A percentile compares a stretch with the other conserved stretches of the same genome.
These are phyloP conservation scores for Acromyrmex heyeri DNA, from an alignment of 1,140 invertebrate genomes.

Conservation along the genomic window DNA sequence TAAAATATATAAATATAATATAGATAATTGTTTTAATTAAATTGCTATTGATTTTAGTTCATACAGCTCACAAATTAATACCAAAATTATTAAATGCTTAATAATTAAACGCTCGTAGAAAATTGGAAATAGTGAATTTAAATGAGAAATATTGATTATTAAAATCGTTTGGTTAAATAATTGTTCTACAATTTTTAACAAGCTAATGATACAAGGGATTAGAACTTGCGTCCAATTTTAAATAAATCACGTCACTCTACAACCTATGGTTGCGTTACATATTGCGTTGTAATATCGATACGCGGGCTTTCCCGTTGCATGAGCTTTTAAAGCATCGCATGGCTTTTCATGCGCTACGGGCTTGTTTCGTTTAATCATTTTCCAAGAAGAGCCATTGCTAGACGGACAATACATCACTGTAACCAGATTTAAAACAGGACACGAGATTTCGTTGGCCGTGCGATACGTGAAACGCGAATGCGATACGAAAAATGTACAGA, in stretches of 20 bases:
- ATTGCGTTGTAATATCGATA: slow-evolving; percentile 30
- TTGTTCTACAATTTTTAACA: not conserved
- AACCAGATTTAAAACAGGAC: slow-evolving; percentile 77
- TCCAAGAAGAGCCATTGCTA: slow-evolving; percentile 59
- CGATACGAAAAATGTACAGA: slow-evolving; percentile 78
- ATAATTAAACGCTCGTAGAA: slow-evolving; percentile 1
- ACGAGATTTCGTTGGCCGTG: slow-evolving; percentile 68
- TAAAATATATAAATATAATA: not conserved
- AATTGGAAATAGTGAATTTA: not conserved
- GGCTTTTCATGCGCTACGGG: slow-evolving; percentile 44
- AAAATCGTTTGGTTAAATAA: not conserved
- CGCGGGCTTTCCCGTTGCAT: slow-evolving; percentile 37
- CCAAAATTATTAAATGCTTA: not conserved
- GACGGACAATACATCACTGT: slow-evolving; percentile 74
- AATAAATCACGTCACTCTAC: slow-evolving; percentile 25
- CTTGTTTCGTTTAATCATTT: slow-evolving; percentile 63
- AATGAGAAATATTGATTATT: not conserved
- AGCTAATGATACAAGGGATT: not conserved
- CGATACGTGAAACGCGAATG: slow-evolving; percentile 70
- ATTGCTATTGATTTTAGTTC: not conserved
- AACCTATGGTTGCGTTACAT: not conserved
- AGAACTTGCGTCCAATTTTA: slow-evolving; percentile 6
- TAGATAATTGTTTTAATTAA: not conserved
- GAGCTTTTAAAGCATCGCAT: slow-evolving; percentile 50
- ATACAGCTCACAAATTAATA: not conserved